Evolutionary conservation across 2,113 vertebrate species (phyloP).

Genomic region (Psilopsiagon aymara): DNA sequence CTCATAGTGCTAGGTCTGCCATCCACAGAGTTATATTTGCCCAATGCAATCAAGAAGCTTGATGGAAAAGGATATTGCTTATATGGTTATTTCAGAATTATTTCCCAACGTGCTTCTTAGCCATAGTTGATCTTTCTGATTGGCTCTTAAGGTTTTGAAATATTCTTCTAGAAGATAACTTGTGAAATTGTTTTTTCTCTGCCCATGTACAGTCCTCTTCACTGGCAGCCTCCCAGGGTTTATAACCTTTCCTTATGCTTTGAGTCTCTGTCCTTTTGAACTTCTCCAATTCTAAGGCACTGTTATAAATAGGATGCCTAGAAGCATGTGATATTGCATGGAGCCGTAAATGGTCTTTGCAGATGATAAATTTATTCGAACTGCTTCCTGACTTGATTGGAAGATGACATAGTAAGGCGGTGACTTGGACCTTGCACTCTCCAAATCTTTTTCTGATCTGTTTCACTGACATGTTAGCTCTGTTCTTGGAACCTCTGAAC

Average conservation of each 20-base stretch:
- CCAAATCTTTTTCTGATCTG: not conserved
- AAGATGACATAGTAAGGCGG: not conserved
- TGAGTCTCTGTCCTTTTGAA: not conserved
- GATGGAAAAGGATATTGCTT: not conserved
- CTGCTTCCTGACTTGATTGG: not conserved
- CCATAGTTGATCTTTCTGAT: not conserved
- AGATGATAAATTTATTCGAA: not conserved
- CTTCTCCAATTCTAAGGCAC: not conserved
- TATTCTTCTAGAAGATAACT: not conserved
- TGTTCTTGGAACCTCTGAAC: not conserved
- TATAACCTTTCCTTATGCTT: not conserved
- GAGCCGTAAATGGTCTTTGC: not conserved
- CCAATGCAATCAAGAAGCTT: not conserved
- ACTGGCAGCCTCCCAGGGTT: not conserved
- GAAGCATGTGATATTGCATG: accelerated
- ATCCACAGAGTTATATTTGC: not conserved
- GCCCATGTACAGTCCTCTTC: not conserved
- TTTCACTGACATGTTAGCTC: not conserved
- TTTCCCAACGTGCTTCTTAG: not conserved
- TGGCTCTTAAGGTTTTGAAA: not conserved
- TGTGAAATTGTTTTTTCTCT: not conserved
- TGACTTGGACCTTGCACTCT: not conserved
- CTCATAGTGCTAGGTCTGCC: not conserved
- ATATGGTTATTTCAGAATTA: not conserved
- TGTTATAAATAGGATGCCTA: not conserved